Evolutionary conservation across 1,140 invertebrate genomes (phyloP), one percentile per base, ranked within the genome.

Genomic region (Drosophila serrata): DNA sequence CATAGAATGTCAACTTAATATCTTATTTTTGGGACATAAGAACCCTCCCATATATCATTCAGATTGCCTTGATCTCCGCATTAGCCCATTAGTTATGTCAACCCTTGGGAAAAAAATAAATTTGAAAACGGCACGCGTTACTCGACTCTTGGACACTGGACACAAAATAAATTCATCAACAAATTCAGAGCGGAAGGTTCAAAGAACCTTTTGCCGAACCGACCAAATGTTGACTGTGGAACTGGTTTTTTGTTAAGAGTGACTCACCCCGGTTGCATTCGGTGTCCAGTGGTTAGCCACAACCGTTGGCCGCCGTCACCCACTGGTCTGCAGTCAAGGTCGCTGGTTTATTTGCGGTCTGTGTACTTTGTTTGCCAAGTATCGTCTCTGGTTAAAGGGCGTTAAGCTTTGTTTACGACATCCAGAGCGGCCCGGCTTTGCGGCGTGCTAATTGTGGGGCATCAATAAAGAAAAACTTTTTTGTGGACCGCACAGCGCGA

Each of bases 141-240:
- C 70, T 27, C 43, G 46, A 69, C 62, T 59, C 61, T 63, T 63
- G 56, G 69, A 56, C 63, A 69, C 64, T 82, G 82, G 82, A 82
- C 65, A 80, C 76, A 40, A 82, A 84, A 82, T 82, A 82, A 82
- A 82, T 82, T 80, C 80, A 82, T 82, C 80, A 82, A 64, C 48
- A 53, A 51, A 56, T 74, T 73, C 46, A 49, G 63, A 55, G 33
- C 40, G 22, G 73, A 70, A 69, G 76, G 80, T 82, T 84, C 78
- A 85, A 85, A 78, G 80, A 82, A 82, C 80, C 81, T 68, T 68
- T 76, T 60, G 49, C 79, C 79, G 73, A 55, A 51, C 60, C 42
- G 53, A 29, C 65, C 46, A 61, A 55, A 69, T 67, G 43, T 42
- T 62, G 42, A 82, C 75, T 82, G 81, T 64, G 53, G 35, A 62